Evolutionary conservation across 2,113 vertebrate species (phyloP).

Genomic region (Rhinogobius similis): DNA sequence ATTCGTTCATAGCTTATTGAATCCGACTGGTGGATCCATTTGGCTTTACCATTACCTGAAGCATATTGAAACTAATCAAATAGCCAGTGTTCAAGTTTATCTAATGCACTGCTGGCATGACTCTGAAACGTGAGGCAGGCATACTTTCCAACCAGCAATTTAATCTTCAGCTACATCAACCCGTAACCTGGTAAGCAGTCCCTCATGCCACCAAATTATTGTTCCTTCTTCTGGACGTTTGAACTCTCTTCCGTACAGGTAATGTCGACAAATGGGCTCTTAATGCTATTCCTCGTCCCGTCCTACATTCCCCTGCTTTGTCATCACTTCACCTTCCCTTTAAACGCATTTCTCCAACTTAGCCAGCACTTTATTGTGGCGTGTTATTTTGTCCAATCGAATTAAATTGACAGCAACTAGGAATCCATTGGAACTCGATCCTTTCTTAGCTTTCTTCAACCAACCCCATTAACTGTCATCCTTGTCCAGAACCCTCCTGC

Average conservation of each 20-base stretch:
- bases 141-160: slow-evolving; percentile 68
- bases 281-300: slow-evolving; percentile 74
- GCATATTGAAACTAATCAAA: slow-evolving; percentile 43
- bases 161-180: slow-evolving; percentile 64
- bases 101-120: slow-evolving; percentile 43
- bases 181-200: slow-evolving; percentile 72
- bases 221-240: slow-evolving; percentile 66
- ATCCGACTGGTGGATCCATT: slow-evolving; percentile 10
- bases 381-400: slow-evolving; percentile 79
- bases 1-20: not conserved
- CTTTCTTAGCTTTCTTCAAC: slow-evolving; percentile 64
- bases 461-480: slow-evolving; percentile 79
- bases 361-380: slow-evolving; percentile 84
- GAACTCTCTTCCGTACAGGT: slow-evolving; percentile 59
- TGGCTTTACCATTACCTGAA: slow-evolving; percentile 8
- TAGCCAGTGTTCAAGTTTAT: slow-evolving; percentile 47
- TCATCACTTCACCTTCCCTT: slow-evolving; percentile 70
- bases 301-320: slow-evolving; percentile 74
- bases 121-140: slow-evolving; percentile 69
- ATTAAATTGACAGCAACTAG: slow-evolving; percentile 76
- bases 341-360: slow-evolving; percentile 76
- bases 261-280: slow-evolving; percentile 77
- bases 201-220: slow-evolving; percentile 72
- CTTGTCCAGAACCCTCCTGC: slow-evolving; percentile 59
- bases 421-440: slow-evolving; percentile 80